Percentiles rank a stretch among this genome's conserved stretches.
phyloP scores from a whole-genome alignment of 2,797 vertebrate genomes.

The Synaphobranchus kaupii region DNA sequence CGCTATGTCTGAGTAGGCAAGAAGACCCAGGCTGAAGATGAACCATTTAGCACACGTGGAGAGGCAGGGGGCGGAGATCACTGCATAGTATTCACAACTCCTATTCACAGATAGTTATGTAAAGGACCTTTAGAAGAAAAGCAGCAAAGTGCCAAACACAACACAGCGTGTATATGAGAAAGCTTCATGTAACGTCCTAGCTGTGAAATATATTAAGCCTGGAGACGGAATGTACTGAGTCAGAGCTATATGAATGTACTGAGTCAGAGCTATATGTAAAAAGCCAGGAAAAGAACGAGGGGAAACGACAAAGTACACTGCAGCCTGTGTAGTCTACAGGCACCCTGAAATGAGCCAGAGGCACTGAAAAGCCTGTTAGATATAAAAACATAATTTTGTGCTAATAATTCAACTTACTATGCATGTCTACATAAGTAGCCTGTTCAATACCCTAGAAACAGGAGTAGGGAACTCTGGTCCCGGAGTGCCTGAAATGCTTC shows the following conservation, averaged over 20 bases:
- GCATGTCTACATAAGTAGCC: neutral
- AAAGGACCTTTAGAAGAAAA: slow-evolving; percentile 41
- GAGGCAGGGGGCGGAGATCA: slow-evolving; percentile 21
- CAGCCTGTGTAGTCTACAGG: neutral
- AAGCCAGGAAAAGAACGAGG: neutral
- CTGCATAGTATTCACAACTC: neutral
- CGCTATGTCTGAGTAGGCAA: slow-evolving; percentile 39
- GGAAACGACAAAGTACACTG: neutral
- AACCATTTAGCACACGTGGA: slow-evolving; percentile 28
- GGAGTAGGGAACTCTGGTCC: neutral
- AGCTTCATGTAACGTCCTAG: neutral
- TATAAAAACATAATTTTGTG: neutral
- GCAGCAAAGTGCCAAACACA: neutral
- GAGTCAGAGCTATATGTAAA: neutral
- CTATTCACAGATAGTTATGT: slow-evolving; percentile 43
- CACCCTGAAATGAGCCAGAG: neutral
- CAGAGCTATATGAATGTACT: no score
- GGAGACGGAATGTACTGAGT: slow-evolving; percentile 8
- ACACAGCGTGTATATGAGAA: slow-evolving; percentile 19
- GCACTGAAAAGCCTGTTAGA: neutral
- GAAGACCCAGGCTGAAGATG: slow-evolving; percentile 37
- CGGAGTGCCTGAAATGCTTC: neutral
- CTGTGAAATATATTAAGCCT: neutral
- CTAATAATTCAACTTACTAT: neutral
- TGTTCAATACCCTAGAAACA: neutral